Percentiles rank a stretch among this genome's conserved stretches.
Evolutionary conservation across 2,888 invertebrate genomes (phyloP).

Genomic region (Suillia variegata): DNA sequence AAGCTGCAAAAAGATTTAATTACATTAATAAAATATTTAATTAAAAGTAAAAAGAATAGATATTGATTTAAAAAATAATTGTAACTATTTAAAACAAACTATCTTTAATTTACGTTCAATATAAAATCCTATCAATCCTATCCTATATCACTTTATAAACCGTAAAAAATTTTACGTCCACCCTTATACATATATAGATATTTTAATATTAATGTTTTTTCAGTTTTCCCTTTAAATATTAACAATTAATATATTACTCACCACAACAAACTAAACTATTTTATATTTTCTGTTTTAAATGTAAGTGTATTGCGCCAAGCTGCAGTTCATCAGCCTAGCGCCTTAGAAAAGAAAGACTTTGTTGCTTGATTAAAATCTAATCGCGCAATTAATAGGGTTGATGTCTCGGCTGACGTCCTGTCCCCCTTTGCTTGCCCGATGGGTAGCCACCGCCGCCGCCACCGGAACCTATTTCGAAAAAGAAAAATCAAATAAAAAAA

Average conservation of each 20-base stretch:
- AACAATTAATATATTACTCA: no score
- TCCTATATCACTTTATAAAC: no score
- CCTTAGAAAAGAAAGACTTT: background rate
- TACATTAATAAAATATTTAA: no score
- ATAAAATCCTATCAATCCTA: no score
- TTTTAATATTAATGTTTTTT: no score
- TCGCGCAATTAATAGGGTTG: slow-evolving; percentile 74
- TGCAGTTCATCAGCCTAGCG: background rate
- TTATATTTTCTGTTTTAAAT: background rate
- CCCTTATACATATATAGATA: no score
- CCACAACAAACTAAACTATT: background rate
- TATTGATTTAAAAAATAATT: background rate
- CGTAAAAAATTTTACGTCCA: no score
- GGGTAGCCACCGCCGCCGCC: slow-evolving; percentile 64
- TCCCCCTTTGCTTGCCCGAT: slow-evolving; percentile 85
- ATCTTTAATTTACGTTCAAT: no score
- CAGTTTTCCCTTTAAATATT: no score
- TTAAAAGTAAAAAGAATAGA: background rate
- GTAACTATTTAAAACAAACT: background rate
- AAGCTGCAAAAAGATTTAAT: no score
- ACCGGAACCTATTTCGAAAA: slow-evolving; percentile 36
- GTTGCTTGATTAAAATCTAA: background rate
- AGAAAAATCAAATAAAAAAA: slow-evolving; percentile 32
- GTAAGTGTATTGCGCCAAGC: background rate
- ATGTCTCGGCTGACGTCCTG: slow-evolving; percentile 83